Evolutionary conservation across 1,140 invertebrate genomes (phyloP), one percentile per base, ranked within the genome.

Genomic region (Anastatus disparis): DNA sequence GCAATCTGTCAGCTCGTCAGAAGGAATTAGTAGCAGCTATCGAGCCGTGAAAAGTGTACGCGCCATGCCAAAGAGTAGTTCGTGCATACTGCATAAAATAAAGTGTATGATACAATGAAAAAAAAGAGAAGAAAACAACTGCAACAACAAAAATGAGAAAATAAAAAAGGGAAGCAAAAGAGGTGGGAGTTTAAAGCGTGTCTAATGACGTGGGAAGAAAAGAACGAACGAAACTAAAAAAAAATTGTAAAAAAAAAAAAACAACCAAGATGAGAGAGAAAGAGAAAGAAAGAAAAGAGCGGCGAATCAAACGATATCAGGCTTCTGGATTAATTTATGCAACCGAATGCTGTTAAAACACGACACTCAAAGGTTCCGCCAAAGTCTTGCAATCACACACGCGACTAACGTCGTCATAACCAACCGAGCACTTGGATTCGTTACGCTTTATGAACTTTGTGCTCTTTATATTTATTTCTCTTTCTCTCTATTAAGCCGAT

Each of bases 271-370:
- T n/a, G 66, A 62, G 70, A 27, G 75, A 75, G 55, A 72, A 44
- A 71, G 72, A 74, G 69, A 70, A 61, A 66, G 46, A 29, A 22
- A 8, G 56, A 10, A 15, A 26, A 12, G 27, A 20, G 74, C 79
- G 80, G 83, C 80, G 79, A 84, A 85, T 85, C 83, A 84, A 85
- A 84, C 84, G 80, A 84, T 84, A 85, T 85, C 79, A 75, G 79
- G 40, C 61, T 82, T 81, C 80, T 84, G 79, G 78, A 84, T 85
- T 86, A 85, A 85, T 86, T 85, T 85, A 85, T 85, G 81, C 81
- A 82, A 81, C 79, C n/a, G 79, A 76, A 80, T 82, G 81, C 80
- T 81, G 82, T 85, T 86, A 82, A 84, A 86, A 84, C 77, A 79
- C 78, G 81, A 83, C 81, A 84, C 81, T 84, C 83, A 84, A 84